Conservation (phyloP, 2,113 vertebrate species). For the Cavia aperea region DNA sequence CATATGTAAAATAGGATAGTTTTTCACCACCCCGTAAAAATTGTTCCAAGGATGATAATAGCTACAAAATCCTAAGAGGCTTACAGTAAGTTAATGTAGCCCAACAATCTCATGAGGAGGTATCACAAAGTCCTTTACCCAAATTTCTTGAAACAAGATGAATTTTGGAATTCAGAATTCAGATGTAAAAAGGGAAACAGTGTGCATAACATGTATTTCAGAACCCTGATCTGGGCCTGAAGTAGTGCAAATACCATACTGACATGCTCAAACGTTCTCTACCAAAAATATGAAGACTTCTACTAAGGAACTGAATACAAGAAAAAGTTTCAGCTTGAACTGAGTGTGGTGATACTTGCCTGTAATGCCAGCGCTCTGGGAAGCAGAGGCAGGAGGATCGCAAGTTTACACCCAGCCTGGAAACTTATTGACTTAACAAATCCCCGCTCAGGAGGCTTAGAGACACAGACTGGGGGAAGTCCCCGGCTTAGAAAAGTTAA, state of each 20-base stretch:
- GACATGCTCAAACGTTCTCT: background rate
- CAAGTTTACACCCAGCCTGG: background rate
- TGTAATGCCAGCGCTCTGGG: background rate
- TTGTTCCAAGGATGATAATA: background rate
- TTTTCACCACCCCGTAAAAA: background rate
- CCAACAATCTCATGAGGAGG: background rate
- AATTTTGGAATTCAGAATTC: background rate
- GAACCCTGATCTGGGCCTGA: background rate
- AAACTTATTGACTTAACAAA: background rate
- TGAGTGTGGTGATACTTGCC: background rate
- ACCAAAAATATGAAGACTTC: background rate
- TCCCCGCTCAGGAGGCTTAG: background rate
- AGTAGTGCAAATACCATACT: background rate
- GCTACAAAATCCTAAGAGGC: background rate
- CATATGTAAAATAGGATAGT: background rate
- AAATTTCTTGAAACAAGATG: background rate
- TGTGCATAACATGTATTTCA: background rate
- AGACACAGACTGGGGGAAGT: background rate
- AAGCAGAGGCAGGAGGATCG: background rate
- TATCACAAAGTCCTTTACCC: background rate
- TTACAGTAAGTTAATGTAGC: background rate
- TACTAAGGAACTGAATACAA: background rate
- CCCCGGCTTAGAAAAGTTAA: background rate
- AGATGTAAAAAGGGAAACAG: background rate
- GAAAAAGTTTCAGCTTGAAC: background rate